These are phyloP conservation scores for Autographa pulchrina DNA, from an alignment of 2,888 invertebrate species.

Conservation along the genomic window DNA sequence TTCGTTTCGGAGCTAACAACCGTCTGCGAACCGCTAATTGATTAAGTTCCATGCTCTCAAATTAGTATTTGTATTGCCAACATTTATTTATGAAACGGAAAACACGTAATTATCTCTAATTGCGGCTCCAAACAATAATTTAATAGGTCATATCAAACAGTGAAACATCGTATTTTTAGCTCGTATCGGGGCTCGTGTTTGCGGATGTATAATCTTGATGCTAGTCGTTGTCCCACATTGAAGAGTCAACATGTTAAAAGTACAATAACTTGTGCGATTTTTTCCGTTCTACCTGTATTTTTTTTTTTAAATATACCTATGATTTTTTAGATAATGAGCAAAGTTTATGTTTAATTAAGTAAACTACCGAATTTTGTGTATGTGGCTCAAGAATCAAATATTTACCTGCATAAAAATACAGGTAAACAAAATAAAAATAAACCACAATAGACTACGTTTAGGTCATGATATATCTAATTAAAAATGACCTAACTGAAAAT, in stretches of 20 bases:
- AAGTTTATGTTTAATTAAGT: no score
- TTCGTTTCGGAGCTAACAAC: background rate
- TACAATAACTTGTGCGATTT: background rate
- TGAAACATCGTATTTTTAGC: constrained; percentile 40
- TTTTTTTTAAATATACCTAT: no score
- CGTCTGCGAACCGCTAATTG: constrained; percentile 8
- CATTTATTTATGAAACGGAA: constrained; percentile 12
- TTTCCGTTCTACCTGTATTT: background rate
- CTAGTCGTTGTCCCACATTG: constrained; percentile 55
- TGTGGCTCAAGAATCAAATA: no score
- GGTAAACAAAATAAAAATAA: no score
- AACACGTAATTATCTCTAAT: constrained; percentile 20
- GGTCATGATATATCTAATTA: no score
- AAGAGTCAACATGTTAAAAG: constrained; percentile 29
- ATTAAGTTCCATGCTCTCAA: constrained; percentile 23
- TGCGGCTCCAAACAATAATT: constrained; percentile 14
- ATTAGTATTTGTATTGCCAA: background rate
- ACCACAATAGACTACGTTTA: no score
- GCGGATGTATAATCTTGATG: constrained; percentile 43
- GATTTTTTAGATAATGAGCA: no score
- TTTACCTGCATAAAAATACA: no score
- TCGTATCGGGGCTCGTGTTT: constrained; percentile 46
- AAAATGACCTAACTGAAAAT: no score
- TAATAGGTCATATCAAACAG: constrained; percentile 42
- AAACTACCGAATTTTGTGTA: no score